Percentiles rank a stretch among this genome's conserved stretches.
These are phyloP conservation scores for Brassicogethes aeneus DNA, from an alignment of 2,888 invertebrate genomes.

Conservation along the genomic window DNA sequence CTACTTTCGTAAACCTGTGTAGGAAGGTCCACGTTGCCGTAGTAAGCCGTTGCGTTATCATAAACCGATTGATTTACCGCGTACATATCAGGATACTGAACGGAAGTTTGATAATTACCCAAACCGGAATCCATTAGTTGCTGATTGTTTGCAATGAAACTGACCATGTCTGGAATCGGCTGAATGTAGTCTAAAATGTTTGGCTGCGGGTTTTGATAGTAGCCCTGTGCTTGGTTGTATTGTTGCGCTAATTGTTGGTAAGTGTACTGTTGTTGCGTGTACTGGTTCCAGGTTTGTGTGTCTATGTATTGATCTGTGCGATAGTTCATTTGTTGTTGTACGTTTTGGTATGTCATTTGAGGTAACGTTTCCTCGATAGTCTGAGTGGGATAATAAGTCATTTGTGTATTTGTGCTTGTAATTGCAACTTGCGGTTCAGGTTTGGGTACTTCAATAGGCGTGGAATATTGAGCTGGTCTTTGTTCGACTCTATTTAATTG, in stretches of 20 bases:
- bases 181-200: constrained; percentile 42
- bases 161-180: constrained; percentile 43
- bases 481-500: background rate
- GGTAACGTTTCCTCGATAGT: background rate
- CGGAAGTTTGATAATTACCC: constrained; percentile 38
- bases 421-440: background rate
- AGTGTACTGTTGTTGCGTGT: constrained; percentile 22
- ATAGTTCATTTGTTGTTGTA: constrained; percentile 7
- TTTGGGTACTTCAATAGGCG: constrained; percentile 4
- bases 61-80: background rate
- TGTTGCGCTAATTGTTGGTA: constrained; percentile 16
- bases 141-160: constrained; percentile 43
- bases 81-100: constrained; percentile 7
- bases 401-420: background rate
- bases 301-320: constrained; percentile 9
- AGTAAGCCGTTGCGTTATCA: background rate
- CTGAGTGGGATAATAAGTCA: background rate
- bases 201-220: constrained; percentile 18
- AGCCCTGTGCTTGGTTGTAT: constrained; percentile 15
- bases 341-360: constrained; percentile 4
- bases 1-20: constrained; percentile 1
- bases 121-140: constrained; percentile 43
- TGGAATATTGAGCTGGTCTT: background rate
- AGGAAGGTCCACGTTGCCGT: background rate
- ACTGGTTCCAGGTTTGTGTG: constrained; percentile 23